phyloP scores from a whole-genome alignment of 2,888 invertebrate genomes.

The Tridacna crocea region DNA sequence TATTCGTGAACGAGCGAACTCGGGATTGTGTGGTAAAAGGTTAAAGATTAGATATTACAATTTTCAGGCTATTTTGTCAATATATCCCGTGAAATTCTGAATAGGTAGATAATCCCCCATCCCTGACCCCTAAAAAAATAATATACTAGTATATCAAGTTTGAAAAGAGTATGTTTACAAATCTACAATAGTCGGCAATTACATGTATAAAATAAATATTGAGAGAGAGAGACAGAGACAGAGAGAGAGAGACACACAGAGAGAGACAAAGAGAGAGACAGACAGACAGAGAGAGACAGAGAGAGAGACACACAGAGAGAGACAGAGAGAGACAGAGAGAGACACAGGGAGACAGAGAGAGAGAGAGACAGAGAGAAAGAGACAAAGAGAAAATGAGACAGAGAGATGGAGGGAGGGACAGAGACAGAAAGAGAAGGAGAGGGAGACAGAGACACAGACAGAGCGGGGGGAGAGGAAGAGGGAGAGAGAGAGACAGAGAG shows the following conservation, averaged over 20 bases:
- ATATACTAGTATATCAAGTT: too few relatives aligned
- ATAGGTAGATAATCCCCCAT: too few relatives aligned
- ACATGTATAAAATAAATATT: too few relatives aligned
- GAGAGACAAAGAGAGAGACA: not conserved
- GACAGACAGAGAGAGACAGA: not conserved
- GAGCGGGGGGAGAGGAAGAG: not conserved
- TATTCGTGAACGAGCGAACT: too few relatives aligned
- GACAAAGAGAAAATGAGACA: not conserved
- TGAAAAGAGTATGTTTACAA: too few relatives aligned
- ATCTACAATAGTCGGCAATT: too few relatives aligned
- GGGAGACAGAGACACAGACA: not conserved
- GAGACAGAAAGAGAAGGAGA: not conserved
- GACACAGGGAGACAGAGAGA: not conserved
- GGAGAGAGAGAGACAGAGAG: conserved; percentile 1
- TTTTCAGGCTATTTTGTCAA: too few relatives aligned
- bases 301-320: not conserved
- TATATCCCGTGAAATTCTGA: too few relatives aligned
- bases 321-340: conserved; percentile 8
- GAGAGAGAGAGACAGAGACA: conserved; percentile 1
- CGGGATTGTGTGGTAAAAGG: too few relatives aligned
- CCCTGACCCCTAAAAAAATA: too few relatives aligned
- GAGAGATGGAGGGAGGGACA: not conserved
- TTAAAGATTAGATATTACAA: too few relatives aligned
- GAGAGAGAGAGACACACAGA: not conserved
- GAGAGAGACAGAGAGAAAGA: not conserved